Percentiles rank a stretch among this genome's conserved stretches.
Evolutionary conservation across 2,797 vertebrate species (phyloP).

Genomic region (Chrysocyon brachyurus): DNA sequence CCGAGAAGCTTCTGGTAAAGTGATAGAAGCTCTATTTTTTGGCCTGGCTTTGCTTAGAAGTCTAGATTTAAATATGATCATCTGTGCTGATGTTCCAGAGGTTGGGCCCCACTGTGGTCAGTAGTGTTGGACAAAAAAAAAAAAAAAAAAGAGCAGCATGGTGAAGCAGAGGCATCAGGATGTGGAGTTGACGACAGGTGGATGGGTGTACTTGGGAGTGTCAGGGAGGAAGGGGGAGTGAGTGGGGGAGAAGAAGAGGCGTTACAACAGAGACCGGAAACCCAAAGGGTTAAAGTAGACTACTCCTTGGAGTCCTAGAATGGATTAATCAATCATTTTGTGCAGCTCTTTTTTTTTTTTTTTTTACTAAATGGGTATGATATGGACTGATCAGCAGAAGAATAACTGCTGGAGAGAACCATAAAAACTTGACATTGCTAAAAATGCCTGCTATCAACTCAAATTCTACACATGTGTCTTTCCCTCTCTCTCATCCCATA

Average conservation of each 20-base stretch:
- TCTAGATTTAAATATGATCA: neutral
- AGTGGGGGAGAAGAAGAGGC: conserved; percentile 61
- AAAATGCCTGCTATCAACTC: conserved; percentile 39
- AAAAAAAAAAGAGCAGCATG: neutral
- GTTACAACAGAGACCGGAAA: conserved; percentile 33
- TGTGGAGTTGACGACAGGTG: neutral
- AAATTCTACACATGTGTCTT: neutral
- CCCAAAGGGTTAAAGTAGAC: neutral
- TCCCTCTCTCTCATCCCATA: neutral
- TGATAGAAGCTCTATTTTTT: neutral
- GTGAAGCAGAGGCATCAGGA: neutral
- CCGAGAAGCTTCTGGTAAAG: conserved; percentile 35
- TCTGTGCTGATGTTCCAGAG: neutral
- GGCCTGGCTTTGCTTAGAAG: conserved; percentile 25
- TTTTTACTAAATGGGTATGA: conserved; percentile 32
- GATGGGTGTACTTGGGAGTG: neutral
- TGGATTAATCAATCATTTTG: neutral
- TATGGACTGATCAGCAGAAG: neutral
- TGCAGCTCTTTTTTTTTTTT: neutral
- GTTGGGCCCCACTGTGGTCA: neutral
- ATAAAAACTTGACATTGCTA: neutral
- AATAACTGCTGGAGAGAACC: neutral
- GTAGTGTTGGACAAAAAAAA: neutral
- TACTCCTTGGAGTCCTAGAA: neutral
- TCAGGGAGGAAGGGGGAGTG: conserved; percentile 19